Base-by-base conservation (phyloP, 2,888 invertebrate genomes). In the Resseliella maxima region DNA sequence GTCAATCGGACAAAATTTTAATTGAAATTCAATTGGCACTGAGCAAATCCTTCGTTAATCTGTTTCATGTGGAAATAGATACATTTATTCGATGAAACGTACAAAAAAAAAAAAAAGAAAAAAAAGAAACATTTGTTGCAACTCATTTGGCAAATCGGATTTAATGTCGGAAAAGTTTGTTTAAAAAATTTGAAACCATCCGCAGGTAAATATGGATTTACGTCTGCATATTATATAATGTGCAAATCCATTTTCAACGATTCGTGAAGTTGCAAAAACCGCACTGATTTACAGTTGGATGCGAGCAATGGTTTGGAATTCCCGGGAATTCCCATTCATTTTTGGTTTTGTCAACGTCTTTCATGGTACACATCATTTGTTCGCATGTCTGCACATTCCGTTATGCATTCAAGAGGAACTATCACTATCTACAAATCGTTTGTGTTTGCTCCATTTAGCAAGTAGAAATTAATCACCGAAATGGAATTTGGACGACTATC, bases 1-100 rank as follows among this genome's bases (percentile, higher is more conserved):
- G 24, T 24, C 59, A 59, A 6, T 24, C 12, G 24, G 24, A 59
- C 24, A 10, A 59, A n/a, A 59, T 24, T 59, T 59, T 59, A 59
- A 59, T 59, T 59, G 59, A 59, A 59, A 59, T 59, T 59, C 59
- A 59, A 59, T 59, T 59, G 59, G 24, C n/a, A 24, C 59, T 8
- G 3, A 6, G 24, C 3, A 59, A 59, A 59, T 59, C 59, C 24
- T 24, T 59, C 24, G 59, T 59, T 59, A 59, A 59, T 59, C 59
- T 59, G 59, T 24, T 59, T 6, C 24, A 24, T n/a, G 6, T 24
- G 24, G 5, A 6, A n/a, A 24, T 24, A 8, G 59, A 24, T 59
- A n/a, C 59, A 59, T 59, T 59, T 59, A 24, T 59, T 59, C 10
- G 59, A 24, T 24, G 24, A 59, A 59, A 59, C 21, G 41, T 12